Evolutionary conservation across 2,888 invertebrate genomes (phyloP).

Genomic region (Cotesia congregata): DNA sequence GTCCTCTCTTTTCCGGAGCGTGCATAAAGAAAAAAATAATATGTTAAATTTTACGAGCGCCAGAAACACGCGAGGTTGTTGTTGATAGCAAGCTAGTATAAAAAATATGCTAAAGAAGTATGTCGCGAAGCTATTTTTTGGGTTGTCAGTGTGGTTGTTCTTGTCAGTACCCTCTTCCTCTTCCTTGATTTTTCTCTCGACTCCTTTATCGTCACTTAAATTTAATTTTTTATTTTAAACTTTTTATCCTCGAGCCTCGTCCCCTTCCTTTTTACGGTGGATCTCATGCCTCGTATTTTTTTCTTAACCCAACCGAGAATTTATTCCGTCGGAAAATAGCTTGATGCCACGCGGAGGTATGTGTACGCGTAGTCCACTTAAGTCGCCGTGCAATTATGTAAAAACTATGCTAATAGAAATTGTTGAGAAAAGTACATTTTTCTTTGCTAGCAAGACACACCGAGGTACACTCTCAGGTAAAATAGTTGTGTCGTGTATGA

Average conservation of each 20-base stretch:
- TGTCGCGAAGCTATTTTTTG: constrained; percentile 42
- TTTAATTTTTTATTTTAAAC: not conserved
- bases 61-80: constrained; percentile 25
- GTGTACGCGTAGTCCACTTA: constrained; percentile 40
- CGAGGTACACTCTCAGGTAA: constrained; percentile 9
- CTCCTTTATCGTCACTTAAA: constrained; percentile 25
- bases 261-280: constrained; percentile 26
- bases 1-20: not conserved
- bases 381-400: constrained; percentile 62
- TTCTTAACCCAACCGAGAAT: constrained; percentile 51
- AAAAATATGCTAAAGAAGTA: constrained; percentile 29
- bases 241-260: constrained; percentile 18
- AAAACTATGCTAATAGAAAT: constrained; percentile 69
- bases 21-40: constrained; percentile 23
- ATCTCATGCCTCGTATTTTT: constrained; percentile 34
- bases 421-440: constrained; percentile 65
- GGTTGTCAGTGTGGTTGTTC: constrained; percentile 41
- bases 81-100: constrained; percentile 14
- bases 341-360: constrained; percentile 32
- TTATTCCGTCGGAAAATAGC: constrained; percentile 61
- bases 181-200: constrained; percentile 18
- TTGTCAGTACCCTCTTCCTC: constrained; percentile 38
- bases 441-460: constrained; percentile 36
- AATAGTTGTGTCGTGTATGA: not conserved
- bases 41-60: constrained; percentile 40